A percentile compares a stretch with the other conserved stretches of the same genome.
These are phyloP conservation scores for Ursus arctos DNA, from an alignment of 2,113 vertebrate genomes.

Conservation along the genomic window DNA sequence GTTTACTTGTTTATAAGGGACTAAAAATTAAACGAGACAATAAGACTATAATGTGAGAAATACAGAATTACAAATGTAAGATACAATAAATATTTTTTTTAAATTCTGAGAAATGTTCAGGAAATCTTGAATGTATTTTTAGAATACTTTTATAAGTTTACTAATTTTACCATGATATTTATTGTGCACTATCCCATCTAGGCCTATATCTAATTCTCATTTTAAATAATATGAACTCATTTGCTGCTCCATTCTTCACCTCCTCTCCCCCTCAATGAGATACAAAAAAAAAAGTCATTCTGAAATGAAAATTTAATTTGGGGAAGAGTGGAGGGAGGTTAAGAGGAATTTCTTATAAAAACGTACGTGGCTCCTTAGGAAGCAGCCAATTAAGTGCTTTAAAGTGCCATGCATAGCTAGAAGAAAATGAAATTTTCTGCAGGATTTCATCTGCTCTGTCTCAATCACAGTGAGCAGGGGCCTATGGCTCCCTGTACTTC, in stretches of 20 bases:
- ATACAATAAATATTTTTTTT: background rate
- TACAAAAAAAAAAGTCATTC: background rate
- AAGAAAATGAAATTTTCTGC: background rate
- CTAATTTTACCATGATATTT: background rate
- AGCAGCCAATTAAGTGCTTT: background rate
- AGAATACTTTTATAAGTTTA: background rate
- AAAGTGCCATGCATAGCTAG: background rate
- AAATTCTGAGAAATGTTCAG: background rate
- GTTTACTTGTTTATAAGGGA: background rate
- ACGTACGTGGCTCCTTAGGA: background rate
- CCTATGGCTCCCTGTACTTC: background rate
- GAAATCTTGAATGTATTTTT: constrained; percentile 1
- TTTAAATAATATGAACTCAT: background rate
- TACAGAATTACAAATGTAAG: background rate
- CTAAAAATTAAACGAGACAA: constrained; percentile 53
- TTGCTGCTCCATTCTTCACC: background rate
- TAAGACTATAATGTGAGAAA: background rate
- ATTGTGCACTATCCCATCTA: background rate
- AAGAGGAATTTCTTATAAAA: constrained; percentile 21
- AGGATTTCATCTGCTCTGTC: background rate
- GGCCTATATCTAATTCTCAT: background rate
- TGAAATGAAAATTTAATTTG: background rate
- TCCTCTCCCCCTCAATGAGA: background rate
- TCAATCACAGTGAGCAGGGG: fast-evolving
- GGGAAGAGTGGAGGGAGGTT: background rate